Base-by-base conservation (phyloP, 1,140 invertebrate genomes). In the Drosophila kanapiae region DNA sequence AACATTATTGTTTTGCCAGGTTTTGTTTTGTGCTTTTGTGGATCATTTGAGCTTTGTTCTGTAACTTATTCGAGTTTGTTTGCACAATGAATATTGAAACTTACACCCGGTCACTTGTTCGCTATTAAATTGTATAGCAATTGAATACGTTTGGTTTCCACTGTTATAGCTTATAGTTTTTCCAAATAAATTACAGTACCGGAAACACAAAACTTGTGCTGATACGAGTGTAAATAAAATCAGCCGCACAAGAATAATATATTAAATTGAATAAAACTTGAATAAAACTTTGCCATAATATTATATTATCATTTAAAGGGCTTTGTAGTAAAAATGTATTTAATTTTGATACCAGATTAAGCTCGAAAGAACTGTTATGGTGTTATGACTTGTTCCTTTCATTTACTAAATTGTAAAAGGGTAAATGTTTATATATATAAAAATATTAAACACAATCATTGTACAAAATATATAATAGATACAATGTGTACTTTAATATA, bases 1-100 rank as follows among this genome's bases (percentile, higher is more conserved):
- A 69, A 72, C 29, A 51, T 72, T 72, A 72, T 72, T 72, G 69
- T 72, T 51, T 71, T 6, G 8, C 35, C 37, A 27, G 14, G 31
- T 45, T 23, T 71, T 49, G 45, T 35, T 60, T 47, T 60, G 42
- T 71, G 43, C 45, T 69, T 68, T 71, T 69, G 53, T 67, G 64
- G 51, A 40, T 45, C 54, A 56, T 43, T 35, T 59, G 13, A 43
- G 57, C 16, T 45, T 59, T 49, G 23, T 43, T 31, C 48, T 16
- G n/a, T 54, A 9, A 40, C 38, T 43, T 69, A n/a, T 29, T 38
- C 6, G 6, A 37, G 40, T 47, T 37, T 65, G 40, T 29, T 48
- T 62, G 42, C 23, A 31, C 8, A 35, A 31, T 37, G 33, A 29
- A 38, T 14, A 38, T 40, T 57, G 60, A 27, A 56, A 57, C 35